phyloP scores from a whole-genome alignment of 1,140 invertebrate genomes.

The Drosophila paulistorum region DNA sequence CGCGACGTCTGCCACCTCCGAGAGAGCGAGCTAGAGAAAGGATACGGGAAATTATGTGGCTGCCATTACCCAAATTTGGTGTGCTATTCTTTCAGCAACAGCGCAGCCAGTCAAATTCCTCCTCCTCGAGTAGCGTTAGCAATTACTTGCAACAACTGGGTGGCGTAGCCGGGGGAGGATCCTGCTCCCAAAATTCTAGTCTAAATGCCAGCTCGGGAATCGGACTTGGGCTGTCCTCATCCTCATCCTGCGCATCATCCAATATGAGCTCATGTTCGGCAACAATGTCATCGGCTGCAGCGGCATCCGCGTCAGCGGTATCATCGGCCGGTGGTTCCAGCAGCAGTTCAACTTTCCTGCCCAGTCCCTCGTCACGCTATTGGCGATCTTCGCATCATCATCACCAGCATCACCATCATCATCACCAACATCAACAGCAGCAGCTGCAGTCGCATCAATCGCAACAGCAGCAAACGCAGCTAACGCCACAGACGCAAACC shows the following conservation, averaged over 20 bases:
- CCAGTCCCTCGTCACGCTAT: slow-evolving; percentile 71
- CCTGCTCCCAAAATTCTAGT: slow-evolving; percentile 77
- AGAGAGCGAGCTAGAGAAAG: slow-evolving; percentile 85
- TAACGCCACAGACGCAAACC: slow-evolving; percentile 37
- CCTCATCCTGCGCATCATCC: background rate
- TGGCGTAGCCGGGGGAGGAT: slow-evolving; percentile 19
- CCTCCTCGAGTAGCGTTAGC: slow-evolving; percentile 26
- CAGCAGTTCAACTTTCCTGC: slow-evolving; percentile 54
- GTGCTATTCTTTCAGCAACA: slow-evolving; percentile 86
- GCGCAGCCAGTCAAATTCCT: slow-evolving; percentile 16
- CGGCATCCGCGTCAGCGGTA: background rate
- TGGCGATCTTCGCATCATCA: slow-evolving; percentile 78
- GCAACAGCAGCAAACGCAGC: slow-evolving; percentile 36
- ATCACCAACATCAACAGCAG: slow-evolving; percentile 61
- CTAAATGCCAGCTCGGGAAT: slow-evolving; percentile 56
- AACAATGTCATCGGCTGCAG: slow-evolving; percentile 5
- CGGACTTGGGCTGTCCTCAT: slow-evolving; percentile 19
- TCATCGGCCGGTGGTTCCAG: slow-evolving; percentile 15
- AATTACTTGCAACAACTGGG: slow-evolving; percentile 50
- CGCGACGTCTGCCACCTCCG: slow-evolving; percentile 87
- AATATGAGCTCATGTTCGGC: slow-evolving; percentile 4
- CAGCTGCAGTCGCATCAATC: slow-evolving; percentile 64
- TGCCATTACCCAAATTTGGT: slow-evolving; percentile 93
- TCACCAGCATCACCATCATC: slow-evolving; percentile 74
- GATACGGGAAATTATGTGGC: slow-evolving; percentile 88